Base-by-base conservation (phyloP, 37 sponge, comb jelly and placozoan genomes). In the Aplysina aerophoba region DNA sequence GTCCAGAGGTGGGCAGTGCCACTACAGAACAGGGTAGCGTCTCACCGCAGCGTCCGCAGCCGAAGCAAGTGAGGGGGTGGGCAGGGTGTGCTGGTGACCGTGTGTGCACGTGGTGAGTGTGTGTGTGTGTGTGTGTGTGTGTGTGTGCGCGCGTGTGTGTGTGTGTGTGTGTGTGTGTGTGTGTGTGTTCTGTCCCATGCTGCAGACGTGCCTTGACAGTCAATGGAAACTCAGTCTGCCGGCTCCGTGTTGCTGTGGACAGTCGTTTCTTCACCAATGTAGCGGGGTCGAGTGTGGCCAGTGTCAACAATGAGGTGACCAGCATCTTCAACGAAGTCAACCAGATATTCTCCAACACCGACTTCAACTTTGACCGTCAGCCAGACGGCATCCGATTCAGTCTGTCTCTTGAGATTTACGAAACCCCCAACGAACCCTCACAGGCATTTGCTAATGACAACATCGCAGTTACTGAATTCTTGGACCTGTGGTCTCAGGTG, bases 1-100 rank as follows among this genome's bases (percentile, higher is more conserved):
- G 27, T 62, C 27, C 64, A 62, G 64, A 28, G 27, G 12, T 62
- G 87, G 20, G 87, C 91, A 20, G 91, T 90, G 44, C 86, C 90
- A 86, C 90, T 90, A 55, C 41, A 72, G 1, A 17, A 69, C 13
- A 21, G 75, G 5, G 25, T 0, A 11, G 58, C 20, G 13, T 11
- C 15, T 1, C 1, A 35, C 6, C 50, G 50, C 50, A 11, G 6
- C 6, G 50, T 44, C 50, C 6, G 50, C 50, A 44, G 50, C 8
- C 3, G 50, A 8, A 44, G 50, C 50, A 44, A 56, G 35, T 33
- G 68, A 34, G 68, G 30, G 68, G 30, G n/a, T 17, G 68, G 24
- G 68, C 33, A 34, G 30, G 27, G 30, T 25, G 30, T 25, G 15
- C 1, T 67, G 33, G 39, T 59, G 30, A 33, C 15, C 0, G 28